phyloP scores from a whole-genome alignment of 2,113 vertebrate genomes.

The Miniopterus natalensis region DNA sequence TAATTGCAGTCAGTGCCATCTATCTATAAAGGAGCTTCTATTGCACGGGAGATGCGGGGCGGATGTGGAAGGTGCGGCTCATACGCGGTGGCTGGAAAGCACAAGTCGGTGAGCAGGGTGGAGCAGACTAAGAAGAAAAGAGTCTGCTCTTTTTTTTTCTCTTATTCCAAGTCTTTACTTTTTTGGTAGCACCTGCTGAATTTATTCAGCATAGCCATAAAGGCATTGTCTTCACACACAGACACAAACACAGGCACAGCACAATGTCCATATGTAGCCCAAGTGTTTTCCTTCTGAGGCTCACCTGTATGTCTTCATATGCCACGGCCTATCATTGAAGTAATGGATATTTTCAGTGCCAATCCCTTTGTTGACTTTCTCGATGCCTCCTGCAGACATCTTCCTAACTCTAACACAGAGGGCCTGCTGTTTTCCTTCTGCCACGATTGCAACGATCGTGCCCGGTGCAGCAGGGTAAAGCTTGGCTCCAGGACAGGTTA shows the following conservation, averaged over 20 bases:
- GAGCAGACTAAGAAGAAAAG: background rate
- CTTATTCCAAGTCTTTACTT: constrained; percentile 28
- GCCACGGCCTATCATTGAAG: constrained; percentile 98
- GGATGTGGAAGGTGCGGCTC: no score
- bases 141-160: no score
- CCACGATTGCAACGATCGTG: constrained; percentile 97
- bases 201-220: constrained; percentile 87
- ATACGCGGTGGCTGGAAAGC: background rate
- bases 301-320: constrained; percentile 96
- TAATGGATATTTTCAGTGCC: constrained; percentile 98
- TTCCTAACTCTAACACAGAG: constrained; percentile 96
- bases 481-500: constrained; percentile 97
- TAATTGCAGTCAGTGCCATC: background rate
- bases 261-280: constrained; percentile 80
- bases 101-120: background rate
- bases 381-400: constrained; percentile 96
- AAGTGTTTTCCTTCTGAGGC: constrained; percentile 59
- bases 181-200: constrained; percentile 70
- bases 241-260: constrained; percentile 86
- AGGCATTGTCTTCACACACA: constrained; percentile 85
- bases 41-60: background rate
- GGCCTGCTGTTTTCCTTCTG: constrained; percentile 97
- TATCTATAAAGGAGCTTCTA: background rate
- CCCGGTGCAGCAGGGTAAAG: constrained; percentile 94
- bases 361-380: constrained; percentile 98